Evolutionary conservation across 2,888 invertebrate species (phyloP).

Genomic region (Crossocerus cetratus): DNA sequence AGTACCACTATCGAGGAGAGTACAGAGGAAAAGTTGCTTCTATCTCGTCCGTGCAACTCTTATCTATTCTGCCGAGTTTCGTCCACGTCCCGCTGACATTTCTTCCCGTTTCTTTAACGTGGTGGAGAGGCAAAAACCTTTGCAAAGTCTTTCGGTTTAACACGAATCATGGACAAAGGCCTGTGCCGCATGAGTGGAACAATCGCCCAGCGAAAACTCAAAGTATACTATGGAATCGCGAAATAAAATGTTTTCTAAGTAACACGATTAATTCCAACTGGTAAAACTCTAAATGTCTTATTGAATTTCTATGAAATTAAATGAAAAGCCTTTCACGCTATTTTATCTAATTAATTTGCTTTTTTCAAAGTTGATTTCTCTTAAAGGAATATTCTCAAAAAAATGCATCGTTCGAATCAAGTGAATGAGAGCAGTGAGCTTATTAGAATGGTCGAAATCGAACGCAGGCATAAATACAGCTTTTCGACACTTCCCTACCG

Average conservation of each 20-base stretch:
- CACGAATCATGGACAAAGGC: conserved; percentile 21
- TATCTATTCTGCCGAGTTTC: conserved; percentile 27
- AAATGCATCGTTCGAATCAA: too few relatives aligned
- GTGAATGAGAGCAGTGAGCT: too few relatives aligned
- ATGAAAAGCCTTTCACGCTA: too few relatives aligned
- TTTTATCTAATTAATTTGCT: too few relatives aligned
- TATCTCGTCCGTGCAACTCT: conserved; percentile 11
- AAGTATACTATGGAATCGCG: conserved; percentile 2
- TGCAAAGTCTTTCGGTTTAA: conserved; percentile 27
- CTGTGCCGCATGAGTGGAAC: conserved; percentile 5
- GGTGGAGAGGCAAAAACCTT: conserved; percentile 18
- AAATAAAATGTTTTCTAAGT: not conserved
- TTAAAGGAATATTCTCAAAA: too few relatives aligned
- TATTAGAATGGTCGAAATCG: too few relatives aligned
- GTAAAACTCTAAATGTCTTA: too few relatives aligned
- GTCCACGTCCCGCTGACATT: conserved; percentile 23
- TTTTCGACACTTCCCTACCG: too few relatives aligned
- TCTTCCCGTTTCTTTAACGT: conserved; percentile 11
- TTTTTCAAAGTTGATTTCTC: too few relatives aligned
- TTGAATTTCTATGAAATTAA: too few relatives aligned
- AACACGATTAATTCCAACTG: too few relatives aligned
- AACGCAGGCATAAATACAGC: not conserved
- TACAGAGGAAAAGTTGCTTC: conserved; percentile 11
- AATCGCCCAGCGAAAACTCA: conserved; percentile 16
- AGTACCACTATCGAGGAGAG: conserved; percentile 44